These are phyloP conservation scores for Thymelicus acteon DNA, from an alignment of 2,888 invertebrate genomes.

Conservation along the genomic window DNA sequence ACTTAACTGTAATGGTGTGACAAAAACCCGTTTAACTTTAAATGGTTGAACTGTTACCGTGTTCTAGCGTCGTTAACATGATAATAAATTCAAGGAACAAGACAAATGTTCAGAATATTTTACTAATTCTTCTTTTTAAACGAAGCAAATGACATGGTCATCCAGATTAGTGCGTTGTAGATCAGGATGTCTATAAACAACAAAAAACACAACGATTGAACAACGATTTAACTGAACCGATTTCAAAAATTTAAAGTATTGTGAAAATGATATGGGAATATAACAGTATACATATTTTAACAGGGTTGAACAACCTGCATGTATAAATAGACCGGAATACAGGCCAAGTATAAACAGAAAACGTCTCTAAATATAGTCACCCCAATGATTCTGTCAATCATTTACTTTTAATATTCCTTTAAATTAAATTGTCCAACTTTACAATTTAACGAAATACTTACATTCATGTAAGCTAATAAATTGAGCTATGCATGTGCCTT, in stretches of 20 bases:
- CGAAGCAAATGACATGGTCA: too few species aligned
- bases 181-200: too few species aligned
- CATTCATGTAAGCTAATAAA: too few species aligned
- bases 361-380: constrained; percentile 55
- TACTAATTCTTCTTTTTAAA: not conserved
- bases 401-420: not conserved
- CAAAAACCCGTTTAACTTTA: constrained; percentile 9
- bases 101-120: constrained; percentile 13
- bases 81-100: constrained; percentile 2
- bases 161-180: too few species aligned
- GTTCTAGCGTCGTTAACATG: not conserved
- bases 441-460: too few species aligned
- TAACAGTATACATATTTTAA: constrained; percentile 40
- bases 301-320: constrained; percentile 77
- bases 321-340: constrained; percentile 69
- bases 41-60: constrained; percentile 7
- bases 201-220: too few species aligned
- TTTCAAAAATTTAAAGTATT: too few species aligned
- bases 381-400: constrained; percentile 46
- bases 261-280: too few species aligned
- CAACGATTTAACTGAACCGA: too few species aligned
- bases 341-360: constrained; percentile 59
- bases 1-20: constrained; percentile 2
- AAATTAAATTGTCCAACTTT: too few species aligned
- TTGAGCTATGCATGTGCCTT: too few species aligned